phyloP scores from a whole-genome alignment of 2,113 vertebrate species.

The human region DNA sequence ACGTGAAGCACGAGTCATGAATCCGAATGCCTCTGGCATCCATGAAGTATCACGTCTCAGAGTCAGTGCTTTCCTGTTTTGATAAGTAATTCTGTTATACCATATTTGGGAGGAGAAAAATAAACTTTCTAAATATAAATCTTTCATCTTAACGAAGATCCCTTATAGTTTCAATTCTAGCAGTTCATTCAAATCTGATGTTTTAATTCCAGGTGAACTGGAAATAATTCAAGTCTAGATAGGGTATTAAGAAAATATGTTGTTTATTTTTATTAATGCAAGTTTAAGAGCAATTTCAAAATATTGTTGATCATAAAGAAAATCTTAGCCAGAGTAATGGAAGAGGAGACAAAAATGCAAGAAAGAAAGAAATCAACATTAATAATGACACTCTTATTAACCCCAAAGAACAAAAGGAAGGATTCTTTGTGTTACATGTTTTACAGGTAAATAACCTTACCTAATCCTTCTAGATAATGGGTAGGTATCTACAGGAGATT shows the following conservation, averaged over 20 bases:
- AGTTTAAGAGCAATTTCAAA: constrained; percentile 1
- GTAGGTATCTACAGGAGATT: not conserved
- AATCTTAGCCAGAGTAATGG: not conserved
- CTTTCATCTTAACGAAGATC: constrained; percentile 26
- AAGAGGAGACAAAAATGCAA: not conserved
- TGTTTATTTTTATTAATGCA: constrained; percentile 20
- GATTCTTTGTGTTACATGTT: not conserved
- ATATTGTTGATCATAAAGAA: not conserved
- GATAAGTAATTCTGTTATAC: constrained; percentile 34
- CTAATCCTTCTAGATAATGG: not conserved
- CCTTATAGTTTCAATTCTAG: not conserved
- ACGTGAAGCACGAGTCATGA: constrained; percentile 22
- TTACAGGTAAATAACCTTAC: not conserved
- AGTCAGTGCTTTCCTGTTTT: constrained; percentile 24
- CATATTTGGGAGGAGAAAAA: not conserved
- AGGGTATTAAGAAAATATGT: constrained; percentile 3
- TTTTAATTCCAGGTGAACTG: constrained; percentile 38
- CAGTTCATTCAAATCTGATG: not conserved
- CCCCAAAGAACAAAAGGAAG: not conserved
- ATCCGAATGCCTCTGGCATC: constrained; percentile 11
- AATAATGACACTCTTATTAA: not conserved
- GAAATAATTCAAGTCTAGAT: constrained; percentile 31
- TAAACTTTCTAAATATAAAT: constrained; percentile 45
- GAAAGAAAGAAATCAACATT: not conserved
- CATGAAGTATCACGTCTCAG: not conserved